Conservation (phyloP, 2,888 invertebrate genomes). For the Salticus scenicus region DNA sequence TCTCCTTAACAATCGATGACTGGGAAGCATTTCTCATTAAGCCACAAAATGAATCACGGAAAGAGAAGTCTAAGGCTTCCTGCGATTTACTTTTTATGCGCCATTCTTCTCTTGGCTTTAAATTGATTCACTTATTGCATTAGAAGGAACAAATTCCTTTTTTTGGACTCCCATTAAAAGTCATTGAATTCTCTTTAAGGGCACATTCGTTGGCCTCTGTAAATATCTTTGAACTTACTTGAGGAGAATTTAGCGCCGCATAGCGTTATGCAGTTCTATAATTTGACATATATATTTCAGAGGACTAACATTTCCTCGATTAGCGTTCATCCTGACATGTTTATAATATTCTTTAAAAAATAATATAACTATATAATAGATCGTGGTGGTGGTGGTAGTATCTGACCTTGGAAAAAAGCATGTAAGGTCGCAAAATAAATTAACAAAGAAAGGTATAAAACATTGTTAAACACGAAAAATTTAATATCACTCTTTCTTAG, state of each 20-base stretch:
- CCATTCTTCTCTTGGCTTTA: constrained; percentile 40
- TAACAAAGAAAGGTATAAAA: too few species aligned
- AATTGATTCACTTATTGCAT: constrained; percentile 64
- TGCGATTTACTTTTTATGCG: constrained; percentile 45
- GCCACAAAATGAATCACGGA: not conserved
- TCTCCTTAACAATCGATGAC: constrained; percentile 45
- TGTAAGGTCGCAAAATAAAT: too few species aligned
- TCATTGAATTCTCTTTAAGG: constrained; percentile 34
- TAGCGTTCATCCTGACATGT: too few species aligned
- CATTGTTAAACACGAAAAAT: too few species aligned
- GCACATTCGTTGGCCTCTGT: not conserved
- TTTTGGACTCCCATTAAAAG: constrained; percentile 39
- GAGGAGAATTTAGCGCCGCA: not conserved
- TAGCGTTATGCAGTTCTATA: too few species aligned
- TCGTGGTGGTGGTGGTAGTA: too few species aligned
- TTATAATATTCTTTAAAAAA: too few species aligned
- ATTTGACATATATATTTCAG: too few species aligned
- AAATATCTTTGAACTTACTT: not conserved
- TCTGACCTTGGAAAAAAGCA: too few species aligned
- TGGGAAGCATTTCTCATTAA: constrained; percentile 48
- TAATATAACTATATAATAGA: too few species aligned
- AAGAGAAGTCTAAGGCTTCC: constrained; percentile 24
- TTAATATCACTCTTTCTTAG: too few species aligned
- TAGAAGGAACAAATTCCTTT: constrained; percentile 39
- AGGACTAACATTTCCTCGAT: too few species aligned